Conservation (phyloP, 2,113 vertebrate species). For the Ptilorrhoa leucosticta region DNA sequence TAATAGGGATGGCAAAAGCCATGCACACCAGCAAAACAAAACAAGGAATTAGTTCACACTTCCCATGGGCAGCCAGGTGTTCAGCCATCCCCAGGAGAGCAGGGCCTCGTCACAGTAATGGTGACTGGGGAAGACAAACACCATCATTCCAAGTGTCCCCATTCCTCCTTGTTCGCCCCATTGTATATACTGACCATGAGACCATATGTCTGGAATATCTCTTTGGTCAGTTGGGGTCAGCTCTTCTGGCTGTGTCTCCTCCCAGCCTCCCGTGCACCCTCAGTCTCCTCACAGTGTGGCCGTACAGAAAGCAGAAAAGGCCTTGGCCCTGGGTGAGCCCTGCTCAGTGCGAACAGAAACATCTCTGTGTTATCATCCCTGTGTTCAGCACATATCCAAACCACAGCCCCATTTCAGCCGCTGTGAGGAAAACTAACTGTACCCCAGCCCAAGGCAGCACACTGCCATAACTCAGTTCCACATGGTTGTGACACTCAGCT, state of each 20-base stretch:
- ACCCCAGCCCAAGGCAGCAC: neutral
- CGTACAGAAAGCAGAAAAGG: neutral
- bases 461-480: neutral
- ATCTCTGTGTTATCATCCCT: neutral
- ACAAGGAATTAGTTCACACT: neutral
- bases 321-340: neutral
- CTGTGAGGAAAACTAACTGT: neutral
- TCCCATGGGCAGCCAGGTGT: neutral
- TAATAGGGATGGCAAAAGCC: neutral
- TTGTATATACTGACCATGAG: neutral
- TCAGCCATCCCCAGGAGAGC: neutral
- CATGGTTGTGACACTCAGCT: neutral
- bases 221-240: neutral
- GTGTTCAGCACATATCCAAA: neutral
- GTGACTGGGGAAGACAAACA: neutral
- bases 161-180: neutral
- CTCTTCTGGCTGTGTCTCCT: neutral
- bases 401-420: neutral
- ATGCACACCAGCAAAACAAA: rapidly evolving
- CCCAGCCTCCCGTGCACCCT: no score
- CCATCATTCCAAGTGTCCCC: neutral
- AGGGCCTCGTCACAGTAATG: neutral
- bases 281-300: neutral
- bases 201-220: neutral
- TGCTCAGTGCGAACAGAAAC: neutral